Evolutionary conservation across 1,140 invertebrate species (phyloP).

Genomic region (Lepeophtheirus salmonis): DNA sequence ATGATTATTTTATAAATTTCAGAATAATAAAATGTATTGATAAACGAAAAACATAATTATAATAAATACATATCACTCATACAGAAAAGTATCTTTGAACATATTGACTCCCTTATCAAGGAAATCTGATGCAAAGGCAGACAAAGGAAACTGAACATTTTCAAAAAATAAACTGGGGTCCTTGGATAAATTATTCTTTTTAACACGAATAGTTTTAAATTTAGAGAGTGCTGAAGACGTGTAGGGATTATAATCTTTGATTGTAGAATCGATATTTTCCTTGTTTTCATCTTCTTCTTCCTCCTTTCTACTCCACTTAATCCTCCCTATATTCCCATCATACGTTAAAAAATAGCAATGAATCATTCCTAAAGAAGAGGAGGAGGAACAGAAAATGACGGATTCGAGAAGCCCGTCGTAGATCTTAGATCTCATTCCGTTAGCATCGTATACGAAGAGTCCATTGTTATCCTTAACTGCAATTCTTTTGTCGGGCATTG

Average conservation of each 20-base stretch:
- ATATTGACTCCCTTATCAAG: background rate
- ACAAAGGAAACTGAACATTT: background rate
- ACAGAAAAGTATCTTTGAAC: background rate
- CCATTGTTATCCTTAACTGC: background rate
- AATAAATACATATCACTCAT: background rate
- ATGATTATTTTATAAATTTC: constrained; percentile 1
- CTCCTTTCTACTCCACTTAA: background rate
- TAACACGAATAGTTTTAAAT: background rate
- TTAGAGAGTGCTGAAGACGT: background rate
- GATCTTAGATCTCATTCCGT: background rate
- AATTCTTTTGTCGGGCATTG: background rate
- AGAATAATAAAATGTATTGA: background rate
- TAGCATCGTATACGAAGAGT: background rate
- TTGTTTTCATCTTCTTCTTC: background rate
- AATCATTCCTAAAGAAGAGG: background rate
- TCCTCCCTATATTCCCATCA: background rate
- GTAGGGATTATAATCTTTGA: no score
- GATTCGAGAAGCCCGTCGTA: background rate
- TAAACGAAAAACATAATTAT: background rate
- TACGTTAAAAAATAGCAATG: background rate
- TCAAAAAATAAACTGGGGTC: background rate
- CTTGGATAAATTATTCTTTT: background rate
- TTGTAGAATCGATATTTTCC: no score
- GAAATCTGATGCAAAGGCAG: background rate
- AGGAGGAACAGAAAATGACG: background rate